Evolutionary conservation across 2,797 vertebrate genomes (phyloP).

Genomic region (Halcyon leucocephala): DNA sequence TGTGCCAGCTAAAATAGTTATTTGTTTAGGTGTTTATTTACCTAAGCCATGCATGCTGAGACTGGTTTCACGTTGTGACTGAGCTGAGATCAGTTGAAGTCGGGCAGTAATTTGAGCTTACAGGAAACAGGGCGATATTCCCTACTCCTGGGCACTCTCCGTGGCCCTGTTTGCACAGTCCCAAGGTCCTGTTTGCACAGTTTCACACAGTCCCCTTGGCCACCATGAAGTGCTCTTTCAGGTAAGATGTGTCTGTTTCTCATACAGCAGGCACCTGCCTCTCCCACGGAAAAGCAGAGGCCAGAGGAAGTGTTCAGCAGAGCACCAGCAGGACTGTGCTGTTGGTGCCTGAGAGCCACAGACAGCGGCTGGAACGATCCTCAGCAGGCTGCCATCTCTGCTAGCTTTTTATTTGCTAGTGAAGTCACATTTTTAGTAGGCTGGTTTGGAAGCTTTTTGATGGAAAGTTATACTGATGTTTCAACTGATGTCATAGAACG

Average conservation of each 20-base stretch:
- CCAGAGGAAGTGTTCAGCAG: background rate
- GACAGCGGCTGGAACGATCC: background rate
- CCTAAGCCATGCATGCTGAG: rapidly evolving
- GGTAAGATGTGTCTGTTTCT: background rate
- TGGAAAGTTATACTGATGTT: background rate
- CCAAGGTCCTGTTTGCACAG: rapidly evolving
- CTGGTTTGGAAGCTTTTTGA: background rate
- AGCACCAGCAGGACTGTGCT: too few species aligned
- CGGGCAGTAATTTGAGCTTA: rapidly evolving
- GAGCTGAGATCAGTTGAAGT: background rate
- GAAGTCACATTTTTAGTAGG: rapidly evolving
- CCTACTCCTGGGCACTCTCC: background rate
- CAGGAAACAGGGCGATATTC: rapidly evolving
- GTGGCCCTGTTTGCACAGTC: rapidly evolving
- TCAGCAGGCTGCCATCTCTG: background rate
- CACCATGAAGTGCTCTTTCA: rapidly evolving
- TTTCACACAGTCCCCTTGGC: background rate
- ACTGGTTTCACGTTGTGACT: background rate
- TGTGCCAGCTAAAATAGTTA: rapidly evolving
- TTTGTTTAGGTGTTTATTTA: background rate
- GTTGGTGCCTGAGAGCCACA: rapidly evolving
- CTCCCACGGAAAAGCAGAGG: background rate
- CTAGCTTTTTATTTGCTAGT: background rate
- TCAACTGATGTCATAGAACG: rapidly evolving
- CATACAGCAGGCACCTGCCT: background rate